Base-by-base conservation (phyloP, 2,888 invertebrate genomes). In the Trichacis sp. region DNA sequence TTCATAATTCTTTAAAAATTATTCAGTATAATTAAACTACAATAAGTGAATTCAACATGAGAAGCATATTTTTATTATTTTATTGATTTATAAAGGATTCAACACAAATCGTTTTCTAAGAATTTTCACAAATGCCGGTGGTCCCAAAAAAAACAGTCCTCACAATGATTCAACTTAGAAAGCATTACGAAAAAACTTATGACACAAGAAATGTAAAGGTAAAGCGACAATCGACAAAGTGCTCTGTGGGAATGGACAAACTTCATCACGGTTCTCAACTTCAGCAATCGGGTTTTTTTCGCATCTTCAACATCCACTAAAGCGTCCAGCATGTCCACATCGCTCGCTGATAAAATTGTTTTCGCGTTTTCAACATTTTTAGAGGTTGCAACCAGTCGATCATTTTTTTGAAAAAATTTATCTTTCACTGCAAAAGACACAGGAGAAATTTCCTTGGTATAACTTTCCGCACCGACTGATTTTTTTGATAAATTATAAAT, bases 171-270 rank as follows among this genome's bases (percentile, higher is more conserved):
- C 0, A 79, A 52, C 66, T 70, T 73, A 33, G 75, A 33, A 17
- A 77, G 17, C 18, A 78, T 68, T 6, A 78, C 48, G 30, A 73
- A 55, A 6, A 80, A 52, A 69, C 74, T 76, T 11, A 80, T 57
- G 51, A 78, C 56, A 40, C 77, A 76, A 50, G 77, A 80, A 8
- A 72, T 54, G 53, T 80, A 80, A 40, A 80, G 62, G 50, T 80
- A 80, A 40, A 80, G 63, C 0, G 75, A 77, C 9, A 80, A 62
- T 19, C 69, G 72, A 61, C 75, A 80, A 15, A 79, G 68, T 0
- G 66, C 66, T 57, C 72, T 65, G 46, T 77, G 78, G 1, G 71
- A 69, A 29, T 52, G 72, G 4, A 47, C 47, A 47, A 47, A 30
- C 9, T 48, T 48, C 14, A 29, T 15, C 11, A 24, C 29, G 8